Conservation (phyloP, 2,797 vertebrate genomes). For the Danio tinwini region DNA sequence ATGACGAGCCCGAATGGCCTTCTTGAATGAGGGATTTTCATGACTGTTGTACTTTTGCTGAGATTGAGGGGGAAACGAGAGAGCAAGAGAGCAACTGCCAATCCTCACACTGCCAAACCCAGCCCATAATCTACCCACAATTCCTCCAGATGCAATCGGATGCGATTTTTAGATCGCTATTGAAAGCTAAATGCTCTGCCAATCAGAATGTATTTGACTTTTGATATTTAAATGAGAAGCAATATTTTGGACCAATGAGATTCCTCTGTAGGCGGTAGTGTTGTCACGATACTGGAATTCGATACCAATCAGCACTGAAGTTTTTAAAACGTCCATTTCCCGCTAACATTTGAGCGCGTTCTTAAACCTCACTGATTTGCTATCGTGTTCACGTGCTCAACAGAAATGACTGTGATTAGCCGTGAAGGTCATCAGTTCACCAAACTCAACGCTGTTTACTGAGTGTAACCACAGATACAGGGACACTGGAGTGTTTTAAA, state of each 20-base stretch:
- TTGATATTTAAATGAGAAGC: neutral
- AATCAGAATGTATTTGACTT: neutral
- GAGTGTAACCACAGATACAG: too few species aligned
- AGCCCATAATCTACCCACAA: slow-evolving; percentile 25
- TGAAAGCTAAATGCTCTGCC: neutral
- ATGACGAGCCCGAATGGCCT: slow-evolving; percentile 67
- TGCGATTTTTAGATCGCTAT: neutral
- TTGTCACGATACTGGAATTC: too few species aligned
- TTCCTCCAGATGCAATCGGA: neutral
- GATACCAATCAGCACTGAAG: too few species aligned
- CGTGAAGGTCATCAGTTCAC: too few species aligned
- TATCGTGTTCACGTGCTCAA: too few species aligned
- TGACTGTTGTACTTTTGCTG: slow-evolving; percentile 78
- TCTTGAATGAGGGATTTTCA: slow-evolving; percentile 83
- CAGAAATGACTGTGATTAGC: too few species aligned
- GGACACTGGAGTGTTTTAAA: too few species aligned
- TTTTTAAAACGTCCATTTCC: too few species aligned
- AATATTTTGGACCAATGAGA: neutral
- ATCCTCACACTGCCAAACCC: slow-evolving; percentile 40
- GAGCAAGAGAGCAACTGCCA: slow-evolving; percentile 42
- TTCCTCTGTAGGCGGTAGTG: neutral
- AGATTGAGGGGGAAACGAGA: slow-evolving; percentile 65
- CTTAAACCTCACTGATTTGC: too few species aligned
- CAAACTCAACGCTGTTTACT: too few species aligned
- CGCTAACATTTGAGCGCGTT: too few species aligned